Percentiles rank a stretch among this genome's conserved stretches.
These are phyloP conservation scores for Hylyphantes graminicola DNA, from an alignment of 1,140 invertebrate species.

Conservation along the genomic window DNA sequence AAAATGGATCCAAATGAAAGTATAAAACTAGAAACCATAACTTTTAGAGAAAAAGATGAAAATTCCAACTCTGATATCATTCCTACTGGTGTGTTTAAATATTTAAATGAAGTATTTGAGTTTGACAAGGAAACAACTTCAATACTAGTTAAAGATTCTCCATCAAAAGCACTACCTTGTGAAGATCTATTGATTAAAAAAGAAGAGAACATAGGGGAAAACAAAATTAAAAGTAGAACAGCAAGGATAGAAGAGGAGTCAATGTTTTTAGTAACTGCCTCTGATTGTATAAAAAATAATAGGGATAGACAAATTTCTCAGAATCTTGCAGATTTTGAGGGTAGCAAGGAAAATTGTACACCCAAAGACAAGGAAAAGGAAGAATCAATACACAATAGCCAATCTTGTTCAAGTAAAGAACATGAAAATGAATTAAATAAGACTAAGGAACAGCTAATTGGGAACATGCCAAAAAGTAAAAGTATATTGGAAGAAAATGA, in stretches of 20 bases:
- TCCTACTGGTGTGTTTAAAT: conserved; percentile 14
- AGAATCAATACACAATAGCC: no score
- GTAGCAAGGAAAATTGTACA: background rate
- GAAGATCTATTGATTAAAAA: background rate
- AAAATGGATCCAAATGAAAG: background rate
- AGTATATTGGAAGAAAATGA: background rate
- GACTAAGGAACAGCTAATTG: background rate
- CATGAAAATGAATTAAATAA: background rate
- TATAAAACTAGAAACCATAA: conserved; percentile 6
- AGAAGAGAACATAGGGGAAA: background rate
- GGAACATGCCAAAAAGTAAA: background rate
- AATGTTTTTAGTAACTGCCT: background rate
- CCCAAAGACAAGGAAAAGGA: no score
- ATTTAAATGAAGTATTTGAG: conserved; percentile 38
- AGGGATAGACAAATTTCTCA: background rate
- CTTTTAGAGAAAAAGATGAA: conserved; percentile 7
- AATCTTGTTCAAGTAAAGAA: background rate
- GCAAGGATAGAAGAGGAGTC: background rate
- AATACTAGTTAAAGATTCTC: background rate
- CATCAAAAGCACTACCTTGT: background rate
- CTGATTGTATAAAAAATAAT: background rate
- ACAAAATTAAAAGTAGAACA: background rate
- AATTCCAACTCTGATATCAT: conserved; percentile 16
- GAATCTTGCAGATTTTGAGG: background rate
- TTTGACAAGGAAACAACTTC: conserved; percentile 7